These are phyloP conservation scores for Python bivittatus DNA, from an alignment of 2,113 vertebrate species.

Conservation along the genomic window DNA sequence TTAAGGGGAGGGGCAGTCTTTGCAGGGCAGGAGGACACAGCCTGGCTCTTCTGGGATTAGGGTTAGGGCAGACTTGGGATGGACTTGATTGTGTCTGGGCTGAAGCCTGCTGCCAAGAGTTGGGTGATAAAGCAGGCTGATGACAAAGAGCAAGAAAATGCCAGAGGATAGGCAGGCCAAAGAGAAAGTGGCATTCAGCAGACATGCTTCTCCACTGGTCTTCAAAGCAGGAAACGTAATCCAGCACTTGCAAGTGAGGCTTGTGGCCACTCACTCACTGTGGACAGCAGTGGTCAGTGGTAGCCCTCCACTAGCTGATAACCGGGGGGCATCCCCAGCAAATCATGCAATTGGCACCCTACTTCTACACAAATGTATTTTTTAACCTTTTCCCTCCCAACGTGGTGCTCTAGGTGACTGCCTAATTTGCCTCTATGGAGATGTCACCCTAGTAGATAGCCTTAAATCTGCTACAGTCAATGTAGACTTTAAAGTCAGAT, in stretches of 20 bases:
- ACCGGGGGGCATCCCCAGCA: neutral
- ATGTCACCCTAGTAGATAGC: neutral
- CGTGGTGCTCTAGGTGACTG: neutral
- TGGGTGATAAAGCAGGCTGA: neutral
- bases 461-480: neutral
- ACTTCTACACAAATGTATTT: neutral
- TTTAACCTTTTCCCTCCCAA: too few relatives aligned
- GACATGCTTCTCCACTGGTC: neutral
- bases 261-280: neutral
- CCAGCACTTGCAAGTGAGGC: neutral
- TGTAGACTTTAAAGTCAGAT: neutral
- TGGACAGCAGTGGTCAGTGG: neutral
- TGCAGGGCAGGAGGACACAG: neutral
- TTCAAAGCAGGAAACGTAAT: neutral
- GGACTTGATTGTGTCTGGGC: neutral
- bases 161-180: neutral
- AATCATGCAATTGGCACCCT: neutral
- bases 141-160: neutral
- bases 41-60: neutral
- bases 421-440: neutral
- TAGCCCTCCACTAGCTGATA: neutral
- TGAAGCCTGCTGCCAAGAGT: neutral
- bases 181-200: neutral
- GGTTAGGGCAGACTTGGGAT: neutral
- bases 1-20: neutral